A percentile compares a stretch with the other conserved stretches of the same genome.
These are phyloP conservation scores for Furnarius figulus DNA, from an alignment of 2,113 vertebrate genomes.

Conservation along the genomic window DNA sequence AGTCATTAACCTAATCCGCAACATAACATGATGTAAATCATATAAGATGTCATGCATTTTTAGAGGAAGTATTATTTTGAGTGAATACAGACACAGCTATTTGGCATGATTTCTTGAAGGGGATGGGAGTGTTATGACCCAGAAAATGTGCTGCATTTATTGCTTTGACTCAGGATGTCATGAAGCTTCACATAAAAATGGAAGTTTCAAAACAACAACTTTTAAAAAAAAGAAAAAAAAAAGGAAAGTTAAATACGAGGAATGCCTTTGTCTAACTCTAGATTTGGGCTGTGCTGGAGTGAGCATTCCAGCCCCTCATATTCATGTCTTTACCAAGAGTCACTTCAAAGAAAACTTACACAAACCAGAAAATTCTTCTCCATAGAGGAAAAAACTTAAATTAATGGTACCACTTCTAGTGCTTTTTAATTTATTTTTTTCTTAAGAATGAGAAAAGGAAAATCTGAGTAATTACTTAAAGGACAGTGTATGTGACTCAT, in stretches of 20 bases:
- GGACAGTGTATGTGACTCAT: not conserved
- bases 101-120: slow-evolving; percentile 67
- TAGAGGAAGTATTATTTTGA: slow-evolving; percentile 66
- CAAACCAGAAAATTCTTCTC: not conserved
- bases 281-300: not conserved
- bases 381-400: not conserved
- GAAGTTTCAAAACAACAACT: slow-evolving; percentile 51
- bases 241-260: not conserved
- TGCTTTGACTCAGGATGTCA: slow-evolving; percentile 59
- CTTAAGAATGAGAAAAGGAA: not conserved
- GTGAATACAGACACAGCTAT: slow-evolving; percentile 55
- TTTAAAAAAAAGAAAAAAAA: not conserved
- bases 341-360: slow-evolving; percentile 10
- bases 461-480: not conserved
- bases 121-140: slow-evolving; percentile 67
- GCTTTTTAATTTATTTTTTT: not conserved
- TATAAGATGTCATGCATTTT: slow-evolving; percentile 64
- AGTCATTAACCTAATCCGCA: slow-evolving; percentile 66
- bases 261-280: slow-evolving; percentile 51
- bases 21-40: slow-evolving; percentile 69
- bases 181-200: slow-evolving; percentile 51
- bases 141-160: slow-evolving; percentile 65
- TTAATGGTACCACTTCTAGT: not conserved
- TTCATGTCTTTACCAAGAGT: not conserved
- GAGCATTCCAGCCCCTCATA: not conserved